phyloP scores from a whole-genome alignment of 2,888 invertebrate species.

The Aricia artaxerxes region DNA sequence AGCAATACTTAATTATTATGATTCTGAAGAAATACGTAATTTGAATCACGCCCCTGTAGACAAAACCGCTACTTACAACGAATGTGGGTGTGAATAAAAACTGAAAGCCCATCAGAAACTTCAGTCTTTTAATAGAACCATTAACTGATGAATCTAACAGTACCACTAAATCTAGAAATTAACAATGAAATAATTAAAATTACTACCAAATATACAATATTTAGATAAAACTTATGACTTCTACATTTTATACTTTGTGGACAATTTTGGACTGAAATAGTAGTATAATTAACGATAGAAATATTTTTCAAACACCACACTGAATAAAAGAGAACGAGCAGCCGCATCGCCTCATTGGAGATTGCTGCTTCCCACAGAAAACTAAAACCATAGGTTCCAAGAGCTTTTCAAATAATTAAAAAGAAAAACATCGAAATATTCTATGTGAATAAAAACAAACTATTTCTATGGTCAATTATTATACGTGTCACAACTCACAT shows the following conservation, averaged over 20 bases:
- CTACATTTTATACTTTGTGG: conserved; percentile 16
- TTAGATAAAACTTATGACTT: conserved; percentile 18
- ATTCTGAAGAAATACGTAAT: no score
- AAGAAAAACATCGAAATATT: no score
- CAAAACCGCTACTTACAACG: not conserved
- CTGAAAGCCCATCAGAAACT: conserved; percentile 48
- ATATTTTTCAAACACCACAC: not conserved
- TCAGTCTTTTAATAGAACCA: conserved; percentile 79
- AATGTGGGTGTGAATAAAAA: not conserved
- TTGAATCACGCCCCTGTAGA: no score
- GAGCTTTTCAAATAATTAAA: no score
- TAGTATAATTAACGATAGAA: not conserved
- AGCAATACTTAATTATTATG: no score
- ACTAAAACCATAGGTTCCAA: no score
- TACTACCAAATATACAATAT: conserved; percentile 31
- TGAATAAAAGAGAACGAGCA: not conserved
- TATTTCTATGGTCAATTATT: no score
- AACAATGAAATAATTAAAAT: conserved; percentile 41
- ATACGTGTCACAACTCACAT: no score
- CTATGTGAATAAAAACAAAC: no score
- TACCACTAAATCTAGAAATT: conserved; percentile 50
- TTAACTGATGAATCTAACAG: conserved; percentile 66
- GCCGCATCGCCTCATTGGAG: no score
- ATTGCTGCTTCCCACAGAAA: no score
- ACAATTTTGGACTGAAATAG: conserved; percentile 21